Conservation (phyloP, 2,797 vertebrate genomes). For the Eulemur rubriventer region DNA sequence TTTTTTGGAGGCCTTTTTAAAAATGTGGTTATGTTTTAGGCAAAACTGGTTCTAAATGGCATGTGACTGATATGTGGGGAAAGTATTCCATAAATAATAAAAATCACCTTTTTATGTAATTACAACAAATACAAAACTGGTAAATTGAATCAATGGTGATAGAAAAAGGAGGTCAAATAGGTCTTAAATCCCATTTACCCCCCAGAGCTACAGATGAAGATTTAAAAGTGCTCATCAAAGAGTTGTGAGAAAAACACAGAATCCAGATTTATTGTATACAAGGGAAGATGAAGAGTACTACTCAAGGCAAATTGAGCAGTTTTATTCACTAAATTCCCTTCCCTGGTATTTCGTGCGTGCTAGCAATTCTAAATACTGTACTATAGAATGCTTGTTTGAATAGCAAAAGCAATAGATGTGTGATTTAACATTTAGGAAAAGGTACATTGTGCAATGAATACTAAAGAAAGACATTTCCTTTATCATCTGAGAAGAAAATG, state of each 20-base stretch:
- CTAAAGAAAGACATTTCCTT: conserved; percentile 18
- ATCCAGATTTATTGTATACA: background rate
- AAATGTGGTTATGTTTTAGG: background rate
- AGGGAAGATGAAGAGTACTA: background rate
- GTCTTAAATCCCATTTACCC: background rate
- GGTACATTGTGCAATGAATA: background rate
- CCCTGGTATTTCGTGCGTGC: background rate
- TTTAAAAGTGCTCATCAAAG: background rate
- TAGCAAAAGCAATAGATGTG: background rate
- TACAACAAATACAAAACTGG: background rate
- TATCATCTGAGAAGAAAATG: background rate
- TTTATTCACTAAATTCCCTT: background rate
- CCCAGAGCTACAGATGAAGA: background rate
- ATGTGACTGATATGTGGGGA: background rate
- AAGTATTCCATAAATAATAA: conserved; percentile 37
- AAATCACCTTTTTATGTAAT: background rate
- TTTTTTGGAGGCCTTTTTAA: background rate
- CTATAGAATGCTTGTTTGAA: conserved; percentile 6
- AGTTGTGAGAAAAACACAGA: background rate
- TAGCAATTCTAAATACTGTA: background rate
- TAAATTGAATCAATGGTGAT: background rate
- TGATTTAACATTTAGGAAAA: background rate
- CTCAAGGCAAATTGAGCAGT: background rate
- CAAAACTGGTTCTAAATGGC: background rate
- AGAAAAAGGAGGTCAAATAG: conserved; percentile 19